These are phyloP conservation scores for Brenthis daphne DNA, from an alignment of 2,888 invertebrate species.

Conservation along the genomic window DNA sequence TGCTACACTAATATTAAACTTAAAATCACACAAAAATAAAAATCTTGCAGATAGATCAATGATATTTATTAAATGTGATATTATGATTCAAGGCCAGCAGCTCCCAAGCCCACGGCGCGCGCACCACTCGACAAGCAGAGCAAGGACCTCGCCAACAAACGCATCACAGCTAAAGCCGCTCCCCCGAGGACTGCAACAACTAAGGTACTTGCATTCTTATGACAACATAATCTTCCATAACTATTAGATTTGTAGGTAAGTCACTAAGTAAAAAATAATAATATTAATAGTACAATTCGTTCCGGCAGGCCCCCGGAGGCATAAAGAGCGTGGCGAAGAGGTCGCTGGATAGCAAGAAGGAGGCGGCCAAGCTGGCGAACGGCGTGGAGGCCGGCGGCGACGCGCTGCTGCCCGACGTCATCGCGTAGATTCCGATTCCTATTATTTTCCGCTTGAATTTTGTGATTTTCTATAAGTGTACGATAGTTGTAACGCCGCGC, in stretches of 20 bases:
- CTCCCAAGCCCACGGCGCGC: conserved; percentile 52
- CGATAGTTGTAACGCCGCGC: conserved; percentile 72
- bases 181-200: conserved; percentile 65
- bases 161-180: conserved; percentile 81
- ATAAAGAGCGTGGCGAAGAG: conserved; percentile 52
- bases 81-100: conserved; percentile 49
- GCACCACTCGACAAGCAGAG: conserved; percentile 80
- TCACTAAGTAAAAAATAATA: background rate
- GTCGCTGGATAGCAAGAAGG: conserved; percentile 41
- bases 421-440: conserved; percentile 75
- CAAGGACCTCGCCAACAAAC: conserved; percentile 87
- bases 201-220: conserved; percentile 57
- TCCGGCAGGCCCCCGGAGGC: conserved; percentile 55
- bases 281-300: conserved; percentile 8
- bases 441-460: conserved; percentile 81
- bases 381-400: conserved; percentile 68
- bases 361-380: conserved; percentile 46
- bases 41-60: too few species aligned
- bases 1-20: too few species aligned
- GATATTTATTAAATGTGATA: too few species aligned
- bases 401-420: conserved; percentile 74
- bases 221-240: background rate
- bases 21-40: too few species aligned
- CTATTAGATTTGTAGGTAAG: too few species aligned
- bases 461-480: conserved; percentile 82